Conservation (phyloP, 1,140 invertebrate genomes). For the Drosophila arizonae region DNA sequence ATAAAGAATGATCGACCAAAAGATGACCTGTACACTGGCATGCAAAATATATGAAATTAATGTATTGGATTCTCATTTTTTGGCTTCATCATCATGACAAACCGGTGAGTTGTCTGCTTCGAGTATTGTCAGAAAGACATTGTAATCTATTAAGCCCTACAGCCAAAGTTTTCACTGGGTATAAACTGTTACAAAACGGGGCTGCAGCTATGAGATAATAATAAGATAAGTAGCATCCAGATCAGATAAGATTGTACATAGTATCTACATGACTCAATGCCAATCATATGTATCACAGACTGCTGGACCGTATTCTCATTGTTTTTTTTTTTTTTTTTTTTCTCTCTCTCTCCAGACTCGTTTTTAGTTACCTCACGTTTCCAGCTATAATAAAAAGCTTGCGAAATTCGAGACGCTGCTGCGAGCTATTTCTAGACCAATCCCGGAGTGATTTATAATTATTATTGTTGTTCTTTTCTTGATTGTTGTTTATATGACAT, state of each 20-base stretch:
- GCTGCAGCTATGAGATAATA: constrained; percentile 23
- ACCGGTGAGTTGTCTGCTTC: too few relatives aligned
- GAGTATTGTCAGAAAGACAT: background rate
- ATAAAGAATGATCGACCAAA: background rate
- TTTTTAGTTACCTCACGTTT: constrained; percentile 32
- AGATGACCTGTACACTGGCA: background rate
- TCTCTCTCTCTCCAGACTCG: background rate
- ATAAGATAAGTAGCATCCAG: constrained; percentile 16
- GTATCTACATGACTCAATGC: constrained; percentile 29
- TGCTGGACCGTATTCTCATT: background rate
- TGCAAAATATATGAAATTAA: too few relatives aligned
- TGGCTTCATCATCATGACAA: background rate
- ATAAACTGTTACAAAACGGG: constrained; percentile 17
- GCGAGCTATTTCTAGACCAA: constrained; percentile 4
- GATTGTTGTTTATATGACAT: too few relatives aligned
- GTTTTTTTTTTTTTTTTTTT: background rate
- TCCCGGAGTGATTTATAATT: constrained; percentile 7
- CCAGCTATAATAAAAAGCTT: constrained; percentile 4
- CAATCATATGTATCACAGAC: constrained; percentile 13
- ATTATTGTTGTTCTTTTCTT: constrained; percentile 4
- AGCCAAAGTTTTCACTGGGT: background rate
- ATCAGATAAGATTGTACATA: constrained; percentile 24
- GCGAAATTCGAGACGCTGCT: background rate
- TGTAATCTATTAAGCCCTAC: background rate
- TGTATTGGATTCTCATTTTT: background rate